Base-by-base conservation (phyloP, 2,113 vertebrate species). In the Eira barbara region DNA sequence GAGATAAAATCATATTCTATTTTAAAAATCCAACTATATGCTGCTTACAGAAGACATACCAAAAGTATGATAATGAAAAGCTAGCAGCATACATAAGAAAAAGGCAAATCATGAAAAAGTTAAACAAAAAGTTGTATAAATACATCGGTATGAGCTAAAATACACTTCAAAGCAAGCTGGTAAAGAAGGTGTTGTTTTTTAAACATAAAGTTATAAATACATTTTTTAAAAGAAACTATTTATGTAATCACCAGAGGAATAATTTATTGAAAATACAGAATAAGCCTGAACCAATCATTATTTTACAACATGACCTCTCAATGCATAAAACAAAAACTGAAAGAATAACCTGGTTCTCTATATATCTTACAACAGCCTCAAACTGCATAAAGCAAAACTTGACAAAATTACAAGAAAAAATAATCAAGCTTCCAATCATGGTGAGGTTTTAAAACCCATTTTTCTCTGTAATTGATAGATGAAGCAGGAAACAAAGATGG, bases 331-430 rank as follows among this genome's bases (percentile, higher is more conserved):
- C 1, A 73, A 80, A 79, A 80, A 23, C 49, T 39, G 57, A 31
- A 18, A 91, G 11, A 52, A 29, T n/a, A 12, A 42, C 31, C n/a
- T 83, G 31, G 57, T 59, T 57, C 13, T 71, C 15, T 21, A 69
- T 55, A 42, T 39, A 21, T 61, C 31, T 82, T 69, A 21, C 52
- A 59, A 74, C 57, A 78, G n/a, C 20, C 29, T 79, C 27, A 31
- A 67, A 67, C 67, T 67, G 1, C n/a, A n/a, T 67, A 87, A 78
- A 67, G 21, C 27, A 87, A 79, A 67, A 57, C 17, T 36, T 36
- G 34, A 91, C 45, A 93, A 65, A 52, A 86, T 86, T 93, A 78
- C 9, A 78, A 86, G 71, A 93, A 78, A 83, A 93, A 74, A 49
- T 83, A 47, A 74, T 52, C 57, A 85, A 55, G 34, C 29, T 84